Evolutionary conservation across 2,888 invertebrate species (phyloP), one percentile per base, ranked within the genome.

Genomic region (Tolmerus cingulatus): DNA sequence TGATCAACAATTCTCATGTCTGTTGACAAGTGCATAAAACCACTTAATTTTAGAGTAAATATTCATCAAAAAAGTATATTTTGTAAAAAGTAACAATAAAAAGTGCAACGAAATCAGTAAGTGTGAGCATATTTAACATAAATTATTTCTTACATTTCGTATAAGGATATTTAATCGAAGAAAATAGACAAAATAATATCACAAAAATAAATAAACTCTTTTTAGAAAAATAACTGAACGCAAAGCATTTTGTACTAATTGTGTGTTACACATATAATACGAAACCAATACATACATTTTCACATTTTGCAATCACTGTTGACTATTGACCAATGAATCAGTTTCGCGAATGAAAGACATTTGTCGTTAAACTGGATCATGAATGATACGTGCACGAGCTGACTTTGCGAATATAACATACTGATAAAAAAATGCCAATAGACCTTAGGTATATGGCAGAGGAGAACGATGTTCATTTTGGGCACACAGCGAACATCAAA

Each of bases 81-180:
- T 85, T 85, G 85, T 85, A 85, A 85, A 85, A 85, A 85, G 74
- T 85, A 85, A 85, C 85, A 85, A 85, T 85, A 85, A 85, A 82
- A 85, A 85, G 85, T 85, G 85, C 85, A 85, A 85, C 85, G 85
- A 85, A 85, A 57, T 82, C 82, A 34, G 55, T 55, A 55, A 57
- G 23, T 82, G 66, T 82, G 82, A 82, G 34, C 57, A 82, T 79
- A 55, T 82, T 82, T 34, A 57, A 82, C 55, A 82, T 51, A 82
- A 76, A 79, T 79, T 40, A 78, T 40, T 79, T 51, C 79, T 79
- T 79, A 51, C 79, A 79, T 79, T 79, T 79, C 79, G 46, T 27
- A 79, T 79, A 79, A 79, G 79, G 51, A 79, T 79, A 79, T 51
- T 79, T 76, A 46, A 79, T 51, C 30, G n/a, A 27, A 46, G 12